Base-by-base conservation (phyloP, 2,113 vertebrate genomes). In the Forbesichthys agassizii region DNA sequence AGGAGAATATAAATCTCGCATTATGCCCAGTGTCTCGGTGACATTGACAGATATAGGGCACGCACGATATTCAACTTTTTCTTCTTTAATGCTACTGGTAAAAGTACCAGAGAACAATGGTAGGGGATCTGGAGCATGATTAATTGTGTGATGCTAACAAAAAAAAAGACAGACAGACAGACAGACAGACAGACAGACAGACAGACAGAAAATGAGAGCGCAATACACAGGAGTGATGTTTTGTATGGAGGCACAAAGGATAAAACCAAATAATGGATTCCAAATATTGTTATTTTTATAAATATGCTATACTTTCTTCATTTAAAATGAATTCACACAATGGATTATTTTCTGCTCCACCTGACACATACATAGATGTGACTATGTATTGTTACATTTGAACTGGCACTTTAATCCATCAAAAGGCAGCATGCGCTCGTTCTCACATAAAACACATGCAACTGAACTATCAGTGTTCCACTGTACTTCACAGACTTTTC, bases 21-120 rank as follows among this genome's bases (percentile, higher is more conserved):
- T 92, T 88, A 91, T 74, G 83, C 84, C 77, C 81, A 71, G 87
- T 85, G 78, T 86, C 86, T 86, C 86, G 79, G 76, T 89, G 91
- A 91, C 90, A 91, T 88, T 94, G 91, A 93, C 93, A 94, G 90
- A 93, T 94, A 89, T 92, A 91, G 92, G 93, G 78, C 92, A 92
- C 75, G 75, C 82, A 75, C 79, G 84, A 90, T 85, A 84, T 89
- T 64, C 74, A 92, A 92, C 87, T 91, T 92, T 90, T 86, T 82
- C 89, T 85, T 88, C 86, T 85, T 82, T 86, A 83, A 86, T 90
- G 88, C 89, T 83, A 67, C 77, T 81, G 73, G 51, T 83, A 81
- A 81, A 74, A 88, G 87, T 81, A 72, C 71, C 67, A 75, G 18
- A 49, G 67, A 88, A 89, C 86, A 90, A 89, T 84, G 51, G 84